Evolutionary conservation across 2,888 invertebrate genomes (phyloP).

Genomic region (Octodonta nipae): DNA sequence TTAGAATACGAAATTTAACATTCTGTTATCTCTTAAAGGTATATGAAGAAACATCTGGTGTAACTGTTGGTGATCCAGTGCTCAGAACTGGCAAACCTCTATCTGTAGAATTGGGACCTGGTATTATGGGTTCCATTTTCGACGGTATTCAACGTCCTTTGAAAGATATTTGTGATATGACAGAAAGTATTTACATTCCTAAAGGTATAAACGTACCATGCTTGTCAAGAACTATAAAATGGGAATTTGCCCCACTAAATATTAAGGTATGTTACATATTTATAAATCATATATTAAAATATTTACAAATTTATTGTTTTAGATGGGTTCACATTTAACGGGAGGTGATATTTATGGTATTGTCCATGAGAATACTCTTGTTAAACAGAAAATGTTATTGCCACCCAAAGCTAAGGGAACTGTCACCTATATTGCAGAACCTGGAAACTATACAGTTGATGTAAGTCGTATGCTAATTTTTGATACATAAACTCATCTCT

Average conservation of each 20-base stretch:
- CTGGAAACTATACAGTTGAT: slow-evolving; percentile 86
- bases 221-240: slow-evolving; percentile 61
- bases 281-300: not conserved
- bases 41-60: slow-evolving; percentile 92
- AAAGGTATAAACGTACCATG: slow-evolving; percentile 95
- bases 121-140: slow-evolving; percentile 98
- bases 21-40: slow-evolving; percentile 49
- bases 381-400: slow-evolving; percentile 92
- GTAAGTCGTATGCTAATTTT: slow-evolving; percentile 42
- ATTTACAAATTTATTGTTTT: slow-evolving; percentile 17
- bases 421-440: slow-evolving; percentile 84
- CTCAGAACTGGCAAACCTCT: slow-evolving; percentile 95
- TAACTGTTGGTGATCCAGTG: slow-evolving; percentile 98
- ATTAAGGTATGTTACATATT: slow-evolving; percentile 47
- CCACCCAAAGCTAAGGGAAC: slow-evolving; percentile 93
- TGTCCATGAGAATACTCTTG: slow-evolving; percentile 93
- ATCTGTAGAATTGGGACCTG: slow-evolving; percentile 96
- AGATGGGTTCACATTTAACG: slow-evolving; percentile 93
- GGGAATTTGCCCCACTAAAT: slow-evolving; percentile 85
- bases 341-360: slow-evolving; percentile 94
- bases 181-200: slow-evolving; percentile 96
- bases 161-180: slow-evolving; percentile 87
- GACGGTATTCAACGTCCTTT: slow-evolving; percentile 99
- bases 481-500: too few species aligned
- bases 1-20: too few species aligned